A percentile compares a stretch with the other conserved stretches of the same genome.
Conservation (phyloP, 2,888 invertebrate species). For the Bellardia pandia region DNA sequence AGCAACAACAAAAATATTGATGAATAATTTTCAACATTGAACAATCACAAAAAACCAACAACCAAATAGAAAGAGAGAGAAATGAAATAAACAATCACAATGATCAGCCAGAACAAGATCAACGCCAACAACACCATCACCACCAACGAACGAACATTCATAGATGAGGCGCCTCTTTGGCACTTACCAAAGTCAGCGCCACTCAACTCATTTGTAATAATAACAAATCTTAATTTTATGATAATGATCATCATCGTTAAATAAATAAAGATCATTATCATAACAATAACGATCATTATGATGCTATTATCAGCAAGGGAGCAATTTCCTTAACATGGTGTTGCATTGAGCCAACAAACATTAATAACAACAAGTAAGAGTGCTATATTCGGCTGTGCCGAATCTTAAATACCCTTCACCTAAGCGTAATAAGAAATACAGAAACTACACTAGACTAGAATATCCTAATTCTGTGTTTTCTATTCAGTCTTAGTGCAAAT, state of each 20-base stretch:
- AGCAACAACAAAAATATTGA: slow-evolving; percentile 19
- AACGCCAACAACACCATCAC: not conserved
- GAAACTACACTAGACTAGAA: too few species aligned
- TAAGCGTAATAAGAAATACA: too few species aligned
- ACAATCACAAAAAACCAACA: not conserved
- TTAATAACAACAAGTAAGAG: slow-evolving; percentile 59
- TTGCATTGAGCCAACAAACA: slow-evolving; percentile 37
- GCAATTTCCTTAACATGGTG: slow-evolving; percentile 9
- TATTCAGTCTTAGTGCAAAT: too few species aligned
- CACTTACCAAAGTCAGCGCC: slow-evolving; percentile 72
- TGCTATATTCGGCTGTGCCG: too few species aligned
- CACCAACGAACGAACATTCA: slow-evolving; percentile 61
- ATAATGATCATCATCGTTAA: slow-evolving; percentile 36
- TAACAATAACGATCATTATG: slow-evolving; percentile 40
- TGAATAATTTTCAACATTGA: slow-evolving; percentile 25
- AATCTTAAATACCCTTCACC: too few species aligned
- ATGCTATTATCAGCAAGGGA: slow-evolving; percentile 41
- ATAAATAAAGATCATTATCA: slow-evolving; percentile 29
- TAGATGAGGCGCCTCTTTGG: slow-evolving; percentile 75
- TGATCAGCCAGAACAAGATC: slow-evolving; percentile 7
- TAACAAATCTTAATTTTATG: slow-evolving; percentile 58
- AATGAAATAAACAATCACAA: slow-evolving; percentile 55
- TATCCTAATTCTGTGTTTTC: too few species aligned
- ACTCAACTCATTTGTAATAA: slow-evolving; percentile 62
- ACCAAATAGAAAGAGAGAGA: slow-evolving; percentile 23